Evolutionary conservation across 1,140 invertebrate genomes (phyloP).

Genomic region (Trachymyrmex cornetzi): DNA sequence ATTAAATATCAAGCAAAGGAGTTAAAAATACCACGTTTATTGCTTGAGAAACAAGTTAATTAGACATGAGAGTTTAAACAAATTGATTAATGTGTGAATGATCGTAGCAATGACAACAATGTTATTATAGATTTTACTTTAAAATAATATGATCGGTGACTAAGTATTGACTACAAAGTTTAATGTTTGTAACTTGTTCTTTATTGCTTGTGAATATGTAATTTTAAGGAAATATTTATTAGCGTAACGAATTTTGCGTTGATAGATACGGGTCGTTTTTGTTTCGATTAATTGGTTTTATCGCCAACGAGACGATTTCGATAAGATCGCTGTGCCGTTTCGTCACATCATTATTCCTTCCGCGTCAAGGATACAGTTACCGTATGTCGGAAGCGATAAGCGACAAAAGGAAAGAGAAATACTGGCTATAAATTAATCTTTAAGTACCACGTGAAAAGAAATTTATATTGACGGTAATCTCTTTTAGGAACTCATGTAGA

Average conservation of each 20-base stretch:
- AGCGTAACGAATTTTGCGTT: not conserved
- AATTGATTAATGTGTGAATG: not conserved
- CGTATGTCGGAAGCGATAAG: not conserved
- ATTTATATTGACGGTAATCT: constrained; percentile 2
- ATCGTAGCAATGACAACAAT: not conserved
- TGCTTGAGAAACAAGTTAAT: not conserved
- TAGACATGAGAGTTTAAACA: not conserved
- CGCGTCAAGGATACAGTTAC: not conserved
- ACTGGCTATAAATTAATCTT: constrained; percentile 9
- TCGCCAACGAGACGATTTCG: not conserved
- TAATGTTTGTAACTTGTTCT: not conserved
- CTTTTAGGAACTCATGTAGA: not conserved
- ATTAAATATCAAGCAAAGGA: not conserved
- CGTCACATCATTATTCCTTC: constrained; percentile 4
- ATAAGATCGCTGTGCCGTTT: constrained; percentile 5
- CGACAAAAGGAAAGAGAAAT: constrained; percentile 2
- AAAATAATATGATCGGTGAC: not conserved
- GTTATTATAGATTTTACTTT: not conserved
- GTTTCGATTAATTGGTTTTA: not conserved
- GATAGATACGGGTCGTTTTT: not conserved
- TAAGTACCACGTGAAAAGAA: not conserved
- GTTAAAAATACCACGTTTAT: not conserved
- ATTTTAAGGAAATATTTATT: not conserved
- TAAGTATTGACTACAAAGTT: no score
- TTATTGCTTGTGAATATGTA: not conserved